These are phyloP conservation scores for Brachyrhaphis roseni DNA, from an alignment of 2,797 vertebrate genomes.

Conservation along the genomic window DNA sequence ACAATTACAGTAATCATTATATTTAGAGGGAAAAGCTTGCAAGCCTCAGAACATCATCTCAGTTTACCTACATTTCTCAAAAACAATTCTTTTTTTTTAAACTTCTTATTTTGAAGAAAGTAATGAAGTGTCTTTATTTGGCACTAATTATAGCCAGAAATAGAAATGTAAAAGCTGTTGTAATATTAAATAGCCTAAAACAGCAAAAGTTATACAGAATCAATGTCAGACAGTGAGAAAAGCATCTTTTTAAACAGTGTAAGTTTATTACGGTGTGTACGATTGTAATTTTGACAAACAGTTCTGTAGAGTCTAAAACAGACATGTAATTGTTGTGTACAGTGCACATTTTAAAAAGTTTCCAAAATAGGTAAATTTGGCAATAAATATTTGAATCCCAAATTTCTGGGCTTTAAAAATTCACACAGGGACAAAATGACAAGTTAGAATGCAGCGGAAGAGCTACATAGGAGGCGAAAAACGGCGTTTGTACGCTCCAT, in stretches of 20 bases:
- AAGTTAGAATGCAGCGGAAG: slow-evolving; percentile 13
- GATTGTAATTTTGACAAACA: slow-evolving; percentile 25
- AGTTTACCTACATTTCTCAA: background rate
- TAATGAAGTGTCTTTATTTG: background rate
- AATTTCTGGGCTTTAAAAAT: slow-evolving; percentile 23
- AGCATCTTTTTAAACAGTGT: background rate
- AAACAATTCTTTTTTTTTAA: background rate
- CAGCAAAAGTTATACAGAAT: background rate
- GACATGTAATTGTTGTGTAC: background rate
- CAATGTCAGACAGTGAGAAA: background rate
- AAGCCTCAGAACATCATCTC: background rate
- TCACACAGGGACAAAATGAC: slow-evolving; percentile 11
- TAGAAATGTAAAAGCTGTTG: background rate
- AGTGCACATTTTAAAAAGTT: slow-evolving; percentile 33
- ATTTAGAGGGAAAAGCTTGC: background rate
- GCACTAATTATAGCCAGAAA: background rate
- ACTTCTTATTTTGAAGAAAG: background rate
- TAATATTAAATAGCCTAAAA: background rate
- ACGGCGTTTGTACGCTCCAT: slow-evolving; percentile 42
- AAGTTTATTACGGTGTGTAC: background rate
- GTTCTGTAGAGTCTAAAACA: slow-evolving; percentile 23
- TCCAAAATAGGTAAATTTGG: slow-evolving; percentile 17
- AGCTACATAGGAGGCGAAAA: slow-evolving; percentile 45
- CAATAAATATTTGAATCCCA: slow-evolving; percentile 17
- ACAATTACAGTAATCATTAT: background rate